These are phyloP conservation scores for Acridotheres tristis DNA, from an alignment of 2,797 vertebrate genomes.

Conservation along the genomic window DNA sequence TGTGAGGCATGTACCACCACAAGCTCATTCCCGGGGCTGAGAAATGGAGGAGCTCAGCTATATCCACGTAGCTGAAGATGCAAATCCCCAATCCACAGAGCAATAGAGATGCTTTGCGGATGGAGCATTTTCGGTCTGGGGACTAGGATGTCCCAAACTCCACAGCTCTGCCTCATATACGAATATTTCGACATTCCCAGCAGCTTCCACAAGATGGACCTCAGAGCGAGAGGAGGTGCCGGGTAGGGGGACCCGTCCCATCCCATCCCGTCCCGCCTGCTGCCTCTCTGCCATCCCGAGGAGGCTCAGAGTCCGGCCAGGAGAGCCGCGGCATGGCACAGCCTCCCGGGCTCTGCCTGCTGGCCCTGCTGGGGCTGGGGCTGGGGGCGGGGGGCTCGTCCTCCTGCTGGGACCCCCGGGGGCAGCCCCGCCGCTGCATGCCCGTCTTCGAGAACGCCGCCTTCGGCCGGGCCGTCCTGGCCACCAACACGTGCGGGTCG, in stretches of 20 bases:
- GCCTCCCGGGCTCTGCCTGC: conserved; percentile 14
- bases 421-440: conserved; percentile 82
- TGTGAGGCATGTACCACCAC: fast-evolving
- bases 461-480: conserved; percentile 78
- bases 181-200: conserved; percentile 51
- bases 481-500: conserved; percentile 85
- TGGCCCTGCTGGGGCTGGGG: conserved; percentile 26
- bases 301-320: not conserved
- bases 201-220: conserved; percentile 74
- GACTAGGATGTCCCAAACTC: not conserved
- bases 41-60: not conserved
- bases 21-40: not conserved
- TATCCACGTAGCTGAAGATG: fast-evolving
- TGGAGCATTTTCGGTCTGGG: fast-evolving
- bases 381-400: conserved; percentile 73
- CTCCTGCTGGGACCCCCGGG: conserved; percentile 80
- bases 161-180: fast-evolving
- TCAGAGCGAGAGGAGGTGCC: conserved; percentile 50
- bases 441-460: conserved; percentile 90
- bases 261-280: not conserved
- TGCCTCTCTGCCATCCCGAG: not conserved
- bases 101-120: too few relatives aligned
- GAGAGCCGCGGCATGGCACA: conserved; percentile 9
- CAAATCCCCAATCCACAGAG: not conserved
- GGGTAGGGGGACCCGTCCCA: not conserved